phyloP scores from a whole-genome alignment of 2,888 invertebrate genomes.

The Drosophila recens region DNA sequence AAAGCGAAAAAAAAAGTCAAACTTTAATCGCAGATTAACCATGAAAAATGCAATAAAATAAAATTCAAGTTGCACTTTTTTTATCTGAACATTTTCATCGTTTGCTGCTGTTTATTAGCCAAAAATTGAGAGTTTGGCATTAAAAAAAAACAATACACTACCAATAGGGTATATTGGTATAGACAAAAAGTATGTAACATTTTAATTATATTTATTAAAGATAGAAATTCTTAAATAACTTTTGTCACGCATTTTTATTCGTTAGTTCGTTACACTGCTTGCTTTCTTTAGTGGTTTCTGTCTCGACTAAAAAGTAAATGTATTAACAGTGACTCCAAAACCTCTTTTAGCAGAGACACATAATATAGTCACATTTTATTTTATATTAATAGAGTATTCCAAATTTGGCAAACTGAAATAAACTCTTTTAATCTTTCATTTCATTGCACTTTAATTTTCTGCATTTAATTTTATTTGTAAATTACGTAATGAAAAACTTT shows the following conservation, averaged over 20 bases:
- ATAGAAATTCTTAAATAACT: not conserved
- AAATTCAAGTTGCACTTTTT: slow-evolving; percentile 18
- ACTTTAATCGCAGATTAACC: slow-evolving; percentile 46
- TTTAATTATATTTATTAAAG: not conserved
- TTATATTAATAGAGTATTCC: not conserved
- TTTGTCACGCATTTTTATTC: too few relatives aligned
- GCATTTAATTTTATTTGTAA: too few relatives aligned
- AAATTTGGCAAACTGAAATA: not conserved
- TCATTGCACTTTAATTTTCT: not conserved
- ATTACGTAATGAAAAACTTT: slow-evolving; percentile 1
- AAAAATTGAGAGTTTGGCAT: slow-evolving; percentile 17
- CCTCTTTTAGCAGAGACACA: too few relatives aligned
- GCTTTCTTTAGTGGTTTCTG: too few relatives aligned
- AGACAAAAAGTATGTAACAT: not conserved
- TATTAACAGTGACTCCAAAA: too few relatives aligned
- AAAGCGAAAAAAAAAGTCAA: slow-evolving; percentile 36
- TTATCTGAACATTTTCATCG: slow-evolving; percentile 49
- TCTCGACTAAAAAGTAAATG: too few relatives aligned
- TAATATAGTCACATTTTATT: not conserved
- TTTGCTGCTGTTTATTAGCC: slow-evolving; percentile 29
- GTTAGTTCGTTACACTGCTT: too few relatives aligned
- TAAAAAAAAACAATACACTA: not conserved
- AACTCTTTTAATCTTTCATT: not conserved
- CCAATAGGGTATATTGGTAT: not conserved
- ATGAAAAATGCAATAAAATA: slow-evolving; percentile 21